These are phyloP conservation scores for Forbesichthys papilliferus DNA, from an alignment of 2,113 vertebrate genomes.

Conservation along the genomic window DNA sequence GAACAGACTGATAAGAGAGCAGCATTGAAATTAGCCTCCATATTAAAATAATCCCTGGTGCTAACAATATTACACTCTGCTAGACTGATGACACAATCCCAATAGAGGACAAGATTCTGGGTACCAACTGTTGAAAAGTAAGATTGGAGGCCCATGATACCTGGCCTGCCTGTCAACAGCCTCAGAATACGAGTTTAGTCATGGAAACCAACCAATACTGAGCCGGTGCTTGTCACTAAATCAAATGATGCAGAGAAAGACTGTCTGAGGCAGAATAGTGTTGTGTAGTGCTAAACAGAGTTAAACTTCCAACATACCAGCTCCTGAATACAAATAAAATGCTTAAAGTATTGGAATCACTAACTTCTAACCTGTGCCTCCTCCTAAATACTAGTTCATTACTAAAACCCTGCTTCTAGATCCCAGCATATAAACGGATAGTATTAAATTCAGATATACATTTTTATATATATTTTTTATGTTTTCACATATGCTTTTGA, in stretches of 20 bases:
- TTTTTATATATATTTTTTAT: no score
- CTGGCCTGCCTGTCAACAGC: constrained; percentile 53
- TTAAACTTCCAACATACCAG: no score
- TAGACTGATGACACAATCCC: constrained; percentile 31
- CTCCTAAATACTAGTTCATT: no score
- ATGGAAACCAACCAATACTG: constrained; percentile 6
- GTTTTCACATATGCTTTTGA: no score
- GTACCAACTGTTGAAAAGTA: constrained; percentile 52
- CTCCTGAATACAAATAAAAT: no score
- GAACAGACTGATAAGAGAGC: constrained; percentile 52
- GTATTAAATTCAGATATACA: no score
- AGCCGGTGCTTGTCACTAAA: constrained; percentile 34
- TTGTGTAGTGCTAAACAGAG: no score
- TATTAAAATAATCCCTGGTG: constrained; percentile 66
- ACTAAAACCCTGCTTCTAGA: no score
- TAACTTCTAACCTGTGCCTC: no score
- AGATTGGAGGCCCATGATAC: constrained; percentile 41
- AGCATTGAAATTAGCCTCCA: constrained; percentile 57
- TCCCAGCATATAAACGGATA: no score
- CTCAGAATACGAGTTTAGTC: constrained; percentile 39
- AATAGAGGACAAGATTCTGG: constrained; percentile 33
- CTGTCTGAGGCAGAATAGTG: no score
- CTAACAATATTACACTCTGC: constrained; percentile 50
- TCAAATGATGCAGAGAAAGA: not conserved
- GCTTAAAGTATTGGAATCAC: no score